Evolutionary conservation across 2,797 vertebrate species (phyloP).

Genomic region (Dendrocincla tyrannina): DNA sequence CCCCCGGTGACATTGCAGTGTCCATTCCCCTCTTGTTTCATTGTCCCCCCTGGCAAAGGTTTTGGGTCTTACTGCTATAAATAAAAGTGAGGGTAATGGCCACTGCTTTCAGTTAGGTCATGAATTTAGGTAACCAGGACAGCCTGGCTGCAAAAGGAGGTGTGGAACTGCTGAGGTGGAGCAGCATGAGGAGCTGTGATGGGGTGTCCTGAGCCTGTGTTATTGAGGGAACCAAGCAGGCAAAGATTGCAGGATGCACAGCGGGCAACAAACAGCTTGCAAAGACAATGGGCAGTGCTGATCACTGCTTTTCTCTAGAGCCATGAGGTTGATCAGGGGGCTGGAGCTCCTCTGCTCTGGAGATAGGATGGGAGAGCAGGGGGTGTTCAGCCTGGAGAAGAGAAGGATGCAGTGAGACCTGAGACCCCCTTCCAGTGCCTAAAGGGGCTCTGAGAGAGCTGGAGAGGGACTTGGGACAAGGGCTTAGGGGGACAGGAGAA

Average conservation of each 20-base stretch:
- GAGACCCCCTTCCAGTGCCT: neutral
- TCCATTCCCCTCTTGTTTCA: neutral
- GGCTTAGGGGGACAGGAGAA: neutral
- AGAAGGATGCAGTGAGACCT: neutral
- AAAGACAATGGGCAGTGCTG: neutral
- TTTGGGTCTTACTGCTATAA: neutral
- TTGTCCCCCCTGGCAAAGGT: neutral
- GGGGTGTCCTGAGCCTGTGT: neutral
- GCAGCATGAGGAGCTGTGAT: neutral
- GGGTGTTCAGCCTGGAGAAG: neutral
- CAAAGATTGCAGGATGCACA: neutral
- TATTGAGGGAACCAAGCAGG: neutral
- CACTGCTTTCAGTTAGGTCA: neutral
- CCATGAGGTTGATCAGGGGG: neutral
- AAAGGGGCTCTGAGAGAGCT: neutral
- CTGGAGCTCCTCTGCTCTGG: neutral
- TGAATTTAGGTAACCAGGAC: neutral
- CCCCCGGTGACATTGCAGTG: no score
- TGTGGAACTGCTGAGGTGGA: neutral
- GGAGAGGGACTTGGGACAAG: neutral
- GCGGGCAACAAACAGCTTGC: neutral
- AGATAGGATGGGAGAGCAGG: neutral
- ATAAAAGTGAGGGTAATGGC: neutral
- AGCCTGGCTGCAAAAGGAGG: neutral
- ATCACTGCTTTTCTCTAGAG: neutral